Percentiles rank a stretch among this genome's conserved stretches.
Evolutionary conservation across 2,113 vertebrate genomes (phyloP).

Genomic region (Salminus brasiliensis): DNA sequence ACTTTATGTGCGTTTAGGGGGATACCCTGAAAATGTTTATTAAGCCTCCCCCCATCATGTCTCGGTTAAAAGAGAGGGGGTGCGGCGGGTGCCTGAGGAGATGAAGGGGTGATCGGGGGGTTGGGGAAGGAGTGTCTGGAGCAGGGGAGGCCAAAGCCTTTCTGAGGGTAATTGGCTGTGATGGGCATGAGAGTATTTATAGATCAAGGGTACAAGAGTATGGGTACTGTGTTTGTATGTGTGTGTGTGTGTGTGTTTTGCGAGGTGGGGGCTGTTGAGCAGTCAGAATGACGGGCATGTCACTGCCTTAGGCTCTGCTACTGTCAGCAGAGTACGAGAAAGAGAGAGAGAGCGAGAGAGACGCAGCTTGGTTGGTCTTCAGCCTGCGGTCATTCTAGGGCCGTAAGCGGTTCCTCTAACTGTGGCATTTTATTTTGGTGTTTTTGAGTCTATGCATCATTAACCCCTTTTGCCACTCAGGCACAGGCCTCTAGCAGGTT

Average conservation of each 20-base stretch:
- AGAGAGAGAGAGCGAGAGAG: background rate
- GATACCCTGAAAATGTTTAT: background rate
- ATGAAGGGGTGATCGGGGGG: background rate
- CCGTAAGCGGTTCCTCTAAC: background rate
- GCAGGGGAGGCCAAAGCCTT: background rate
- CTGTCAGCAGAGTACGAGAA: conserved; percentile 22
- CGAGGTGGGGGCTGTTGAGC: background rate
- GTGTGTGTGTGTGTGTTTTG: conserved; percentile 24
- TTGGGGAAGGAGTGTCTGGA: conserved; percentile 10
- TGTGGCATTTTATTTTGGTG: conserved; percentile 20
- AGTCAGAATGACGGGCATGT: background rate
- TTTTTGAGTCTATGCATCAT: background rate
- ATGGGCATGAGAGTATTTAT: conserved; percentile 56
- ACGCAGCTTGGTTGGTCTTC: conserved; percentile 2
- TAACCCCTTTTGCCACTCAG: conserved; percentile 22
- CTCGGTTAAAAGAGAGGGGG: background rate
- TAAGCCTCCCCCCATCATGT: conserved; percentile 1
- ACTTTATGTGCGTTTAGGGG: background rate
- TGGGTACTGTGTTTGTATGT: conserved; percentile 30
- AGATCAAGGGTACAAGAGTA: conserved; percentile 34
- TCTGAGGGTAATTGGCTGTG: conserved; percentile 48
- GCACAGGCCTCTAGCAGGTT: background rate
- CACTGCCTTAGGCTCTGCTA: conserved; percentile 27
- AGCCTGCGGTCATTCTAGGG: conserved; percentile 22
- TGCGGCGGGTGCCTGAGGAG: background rate